Conservation (phyloP, 2,113 vertebrate species). For the Camelus bactrianus region DNA sequence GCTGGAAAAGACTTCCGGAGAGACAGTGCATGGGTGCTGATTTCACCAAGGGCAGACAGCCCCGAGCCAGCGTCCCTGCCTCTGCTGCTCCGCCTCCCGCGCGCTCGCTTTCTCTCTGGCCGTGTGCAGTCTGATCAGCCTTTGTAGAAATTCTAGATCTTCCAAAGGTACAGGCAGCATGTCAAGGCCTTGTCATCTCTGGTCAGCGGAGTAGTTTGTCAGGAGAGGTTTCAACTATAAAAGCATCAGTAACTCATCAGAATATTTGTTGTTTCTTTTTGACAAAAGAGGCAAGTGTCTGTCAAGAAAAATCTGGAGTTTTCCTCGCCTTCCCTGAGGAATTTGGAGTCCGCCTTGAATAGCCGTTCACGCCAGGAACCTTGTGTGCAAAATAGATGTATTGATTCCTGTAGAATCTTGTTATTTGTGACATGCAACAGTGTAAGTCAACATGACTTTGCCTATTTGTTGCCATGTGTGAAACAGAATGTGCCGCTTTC, state of each 20-base stretch:
- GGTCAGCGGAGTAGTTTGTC: slow-evolving; percentile 85
- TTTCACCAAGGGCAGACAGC: slow-evolving; percentile 55
- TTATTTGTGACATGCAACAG: slow-evolving; percentile 73
- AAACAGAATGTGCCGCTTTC: slow-evolving; percentile 67
- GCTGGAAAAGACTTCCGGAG: slow-evolving; percentile 3
- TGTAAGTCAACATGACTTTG: slow-evolving; percentile 48
- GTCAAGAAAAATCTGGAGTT: slow-evolving; percentile 79
- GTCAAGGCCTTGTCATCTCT: slow-evolving; percentile 83
- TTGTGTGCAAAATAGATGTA: slow-evolving; percentile 64
- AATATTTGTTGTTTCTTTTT: slow-evolving; percentile 83
- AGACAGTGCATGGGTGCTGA: slow-evolving; percentile 41
- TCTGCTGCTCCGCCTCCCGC: not conserved
- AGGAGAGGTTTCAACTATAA: slow-evolving; percentile 83
- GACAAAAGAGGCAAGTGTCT: slow-evolving; percentile 80
- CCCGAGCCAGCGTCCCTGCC: not conserved
- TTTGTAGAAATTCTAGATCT: slow-evolving; percentile 74
- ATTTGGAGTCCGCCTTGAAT: not conserved
- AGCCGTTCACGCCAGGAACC: slow-evolving; percentile 59
- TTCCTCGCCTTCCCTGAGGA: slow-evolving; percentile 71
- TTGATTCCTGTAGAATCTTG: slow-evolving; percentile 69
- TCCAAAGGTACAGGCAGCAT: slow-evolving; percentile 74
- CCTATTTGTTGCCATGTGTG: slow-evolving; percentile 66
- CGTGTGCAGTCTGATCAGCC: slow-evolving; percentile 27
- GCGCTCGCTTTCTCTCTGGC: not conserved
- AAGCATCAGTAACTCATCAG: slow-evolving; percentile 84